phyloP scores from a whole-genome alignment of 2,113 vertebrate species.

The Hydrolagus affinis region DNA sequence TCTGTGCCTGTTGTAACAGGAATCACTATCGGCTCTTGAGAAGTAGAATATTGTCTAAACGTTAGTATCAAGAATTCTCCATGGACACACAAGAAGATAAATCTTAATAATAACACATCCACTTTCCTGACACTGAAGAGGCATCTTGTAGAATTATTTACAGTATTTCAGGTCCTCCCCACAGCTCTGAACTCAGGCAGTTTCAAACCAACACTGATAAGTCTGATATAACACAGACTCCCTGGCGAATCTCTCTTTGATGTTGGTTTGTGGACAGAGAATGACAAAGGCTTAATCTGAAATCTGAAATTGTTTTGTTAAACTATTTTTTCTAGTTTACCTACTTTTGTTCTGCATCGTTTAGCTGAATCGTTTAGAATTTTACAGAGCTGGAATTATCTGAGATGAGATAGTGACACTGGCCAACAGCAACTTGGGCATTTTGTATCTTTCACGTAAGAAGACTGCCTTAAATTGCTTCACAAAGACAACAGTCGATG shows the following conservation, averaged over 20 bases:
- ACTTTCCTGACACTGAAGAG: background rate
- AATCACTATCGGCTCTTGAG: background rate
- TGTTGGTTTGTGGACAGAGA: background rate
- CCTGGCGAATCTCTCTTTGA: constrained; percentile 1
- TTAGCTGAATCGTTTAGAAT: background rate
- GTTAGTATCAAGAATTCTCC: background rate
- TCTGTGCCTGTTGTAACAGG: background rate
- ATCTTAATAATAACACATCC: background rate
- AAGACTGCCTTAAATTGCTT: too few relatives aligned
- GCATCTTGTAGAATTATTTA: constrained; percentile 15
- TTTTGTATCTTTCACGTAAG: too few relatives aligned
- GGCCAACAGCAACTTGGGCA: too few relatives aligned
- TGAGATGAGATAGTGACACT: too few relatives aligned
- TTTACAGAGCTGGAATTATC: too few relatives aligned
- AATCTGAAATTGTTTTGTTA: background rate
- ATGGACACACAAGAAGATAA: background rate
- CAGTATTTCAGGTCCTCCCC: background rate
- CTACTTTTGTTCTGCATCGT: background rate
- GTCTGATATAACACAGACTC: background rate
- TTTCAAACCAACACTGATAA: background rate
- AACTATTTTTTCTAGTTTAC: background rate
- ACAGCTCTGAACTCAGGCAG: background rate
- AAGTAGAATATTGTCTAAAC: background rate
- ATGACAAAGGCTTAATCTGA: background rate
- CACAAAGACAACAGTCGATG: too few relatives aligned